Base-by-base conservation (phyloP, 2,113 vertebrate species). In the Clarias batrachus region DNA sequence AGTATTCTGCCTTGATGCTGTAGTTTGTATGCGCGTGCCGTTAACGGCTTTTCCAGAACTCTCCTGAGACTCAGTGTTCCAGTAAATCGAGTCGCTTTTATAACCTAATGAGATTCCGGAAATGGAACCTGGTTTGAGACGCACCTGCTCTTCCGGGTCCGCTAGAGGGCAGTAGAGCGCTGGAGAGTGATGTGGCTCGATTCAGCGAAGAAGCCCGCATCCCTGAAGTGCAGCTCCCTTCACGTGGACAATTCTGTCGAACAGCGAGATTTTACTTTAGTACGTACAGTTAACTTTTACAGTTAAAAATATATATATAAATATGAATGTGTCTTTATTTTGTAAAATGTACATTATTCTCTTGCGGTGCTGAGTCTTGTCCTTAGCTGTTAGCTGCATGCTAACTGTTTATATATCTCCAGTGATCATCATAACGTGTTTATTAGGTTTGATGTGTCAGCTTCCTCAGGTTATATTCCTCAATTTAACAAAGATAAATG, bases 171-270 rank as follows among this genome's bases (percentile, higher is more conserved):
- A 60, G 78, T 23, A 68, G 19, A 8, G 65, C 25, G n/a, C 33
- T 71, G 14, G 30, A 41, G 30, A 41, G 63, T 30, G 2, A 21
- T 33, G 12, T 3, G 0, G 63, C 5, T 41, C 8, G 25, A 41
- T 7, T 10, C 23, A 12, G 0, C 13, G 73, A 85, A 77, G 83
- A 85, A 85, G 59, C 62, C 0, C 6, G 21, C 13, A 21, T 37
- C 3, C 30, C 2, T 17, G 59, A 52, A 65, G 71, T 54, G 59
- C 16, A 3, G 25, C 59, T 65, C 33, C 33, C 16, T 54, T 65
- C 84, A 85, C 84, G 84, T 85, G 84, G 71, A 76, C 13, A 21
- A 3, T 60, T 84, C 25, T 27, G n/a, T 3, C 6, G 23, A 33
- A 77, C 37, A 5, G 21, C 6, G 12, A 48, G 19, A 9, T 54